Percentiles rank a stretch among this genome's conserved stretches.
phyloP scores from a whole-genome alignment of 64 coral and sea anemone genomes.

The Cladopsammia gracilis region DNA sequence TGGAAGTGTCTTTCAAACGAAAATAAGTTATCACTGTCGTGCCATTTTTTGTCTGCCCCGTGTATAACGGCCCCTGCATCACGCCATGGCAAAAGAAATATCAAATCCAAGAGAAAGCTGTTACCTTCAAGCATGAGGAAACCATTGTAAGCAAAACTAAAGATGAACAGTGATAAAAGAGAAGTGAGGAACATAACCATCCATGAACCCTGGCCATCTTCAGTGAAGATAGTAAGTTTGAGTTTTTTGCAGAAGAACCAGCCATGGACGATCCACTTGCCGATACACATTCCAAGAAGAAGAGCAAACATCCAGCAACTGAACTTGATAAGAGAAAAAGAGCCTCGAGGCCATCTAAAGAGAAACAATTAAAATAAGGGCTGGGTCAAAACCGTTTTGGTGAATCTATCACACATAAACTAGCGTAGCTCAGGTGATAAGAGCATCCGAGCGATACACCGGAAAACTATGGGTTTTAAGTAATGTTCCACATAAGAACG shows the following conservation, averaged over 20 bases:
- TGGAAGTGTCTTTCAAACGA: too few species aligned
- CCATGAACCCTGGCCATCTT: constrained; percentile 94
- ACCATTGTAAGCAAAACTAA: constrained; percentile 82
- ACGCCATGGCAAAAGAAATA: too few species aligned
- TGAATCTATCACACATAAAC: too few species aligned
- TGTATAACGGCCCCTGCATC: background rate
- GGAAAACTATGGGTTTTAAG: too few species aligned
- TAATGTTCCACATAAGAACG: too few species aligned
- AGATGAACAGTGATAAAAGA: constrained; percentile 78
- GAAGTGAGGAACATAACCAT: constrained; percentile 91
- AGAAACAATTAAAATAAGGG: background rate
- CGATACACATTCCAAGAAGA: constrained; percentile 62
- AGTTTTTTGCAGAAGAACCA: constrained; percentile 86
- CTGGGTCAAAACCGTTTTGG: background rate
- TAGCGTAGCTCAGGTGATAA: too few species aligned
- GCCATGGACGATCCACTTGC: constrained; percentile 86
- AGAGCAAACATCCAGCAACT: constrained; percentile 78
- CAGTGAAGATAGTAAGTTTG: constrained; percentile 87
- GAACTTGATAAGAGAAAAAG: constrained; percentile 73
- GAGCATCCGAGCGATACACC: too few species aligned
- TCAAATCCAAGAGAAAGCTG: background rate
- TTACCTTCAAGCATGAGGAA: constrained; percentile 74
- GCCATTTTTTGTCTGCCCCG: too few species aligned
- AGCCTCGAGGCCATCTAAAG: constrained; percentile 77
- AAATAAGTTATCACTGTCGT: too few species aligned